Base-by-base conservation (phyloP, 37 sponge, comb jelly and placozoan species). In the Halisarca cf. caerulea region DNA sequence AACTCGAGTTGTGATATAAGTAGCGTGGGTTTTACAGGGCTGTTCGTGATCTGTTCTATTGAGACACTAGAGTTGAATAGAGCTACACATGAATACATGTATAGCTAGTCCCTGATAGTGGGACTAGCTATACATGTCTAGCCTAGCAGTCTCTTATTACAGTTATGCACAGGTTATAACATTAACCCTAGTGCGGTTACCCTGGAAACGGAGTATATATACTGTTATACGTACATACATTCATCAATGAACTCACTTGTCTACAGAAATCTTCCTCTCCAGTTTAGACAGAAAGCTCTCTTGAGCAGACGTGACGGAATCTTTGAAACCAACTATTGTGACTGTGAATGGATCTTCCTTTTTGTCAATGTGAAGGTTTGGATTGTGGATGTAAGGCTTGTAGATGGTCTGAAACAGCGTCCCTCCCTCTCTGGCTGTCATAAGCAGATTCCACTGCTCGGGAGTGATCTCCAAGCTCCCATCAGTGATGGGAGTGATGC, bases 371-470 rank as follows among this genome's bases (percentile, higher is more conserved):
- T 78, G 35, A n/a, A 91, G 74, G 80, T 87, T 84, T 21, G 91
- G 91, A 37, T 91, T 91, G 59, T 43, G 30, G 2, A 60, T 59
- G 28, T 78, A 91, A 0, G 91, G 91, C 21, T 11, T 5, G 35
- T 28, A 58, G 18, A 87, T 35, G 7, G 86, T 84, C 62, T 84
- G 72, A 28, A 71, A 84, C 44, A 86, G 51, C 5, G 54, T 84
- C 39, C 2, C 21, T 21, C 43, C 43, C 11, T 40, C 32, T n/a
- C 79, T 53, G 14, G 72, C 81, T n/a, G 54, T 32, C 70, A 82
- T 79, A 23, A 91, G 58, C 28, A 27, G 59, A 35, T 87, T 87
- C 91, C 91, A 91, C 66, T 87, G 61, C 0, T 68, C 59, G 0
- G 81, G 55, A 2, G 27, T 4, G 4, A 89, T 74, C 37, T 51